Evolutionary conservation across 1,140 invertebrate species (phyloP).

Genomic region (Drosophila lini): DNA sequence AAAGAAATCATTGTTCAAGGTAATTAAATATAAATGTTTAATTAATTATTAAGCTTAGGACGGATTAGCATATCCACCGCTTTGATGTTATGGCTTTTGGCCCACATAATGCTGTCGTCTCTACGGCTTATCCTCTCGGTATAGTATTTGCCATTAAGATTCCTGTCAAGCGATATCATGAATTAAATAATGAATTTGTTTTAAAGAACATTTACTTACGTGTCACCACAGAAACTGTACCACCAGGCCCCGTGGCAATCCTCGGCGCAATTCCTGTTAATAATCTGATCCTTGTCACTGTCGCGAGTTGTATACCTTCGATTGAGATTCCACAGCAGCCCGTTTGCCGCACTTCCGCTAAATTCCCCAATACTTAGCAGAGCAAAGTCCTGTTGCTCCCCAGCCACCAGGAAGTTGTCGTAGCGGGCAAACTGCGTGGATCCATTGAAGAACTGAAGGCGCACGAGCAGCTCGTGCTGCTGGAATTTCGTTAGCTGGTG

Average conservation of each 20-base stretch:
- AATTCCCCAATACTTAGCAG: background rate
- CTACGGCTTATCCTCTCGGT: background rate
- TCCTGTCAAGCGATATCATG: background rate
- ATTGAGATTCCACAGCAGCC: background rate
- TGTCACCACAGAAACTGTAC: conserved; percentile 8
- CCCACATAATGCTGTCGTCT: conserved; percentile 5
- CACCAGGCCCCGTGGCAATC: conserved; percentile 1
- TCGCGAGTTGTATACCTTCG: background rate
- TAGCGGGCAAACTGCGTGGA: background rate
- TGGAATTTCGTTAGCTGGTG: background rate
- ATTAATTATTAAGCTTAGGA: background rate
- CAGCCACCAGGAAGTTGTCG: background rate
- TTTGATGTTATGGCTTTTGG: conserved; percentile 3
- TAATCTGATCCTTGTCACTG: background rate
- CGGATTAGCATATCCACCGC: background rate
- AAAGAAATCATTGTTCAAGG: background rate
- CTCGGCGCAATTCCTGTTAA: background rate
- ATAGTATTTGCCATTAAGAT: conserved; percentile 11
- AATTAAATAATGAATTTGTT: background rate
- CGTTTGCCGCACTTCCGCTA: background rate
- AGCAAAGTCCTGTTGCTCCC: background rate
- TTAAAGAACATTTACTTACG: background rate
- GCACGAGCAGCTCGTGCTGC: background rate
- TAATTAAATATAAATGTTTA: background rate
- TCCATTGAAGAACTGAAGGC: conserved; percentile 1